phyloP scores from a whole-genome alignment of 2,113 vertebrate species.

The Amphiprion percula region DNA sequence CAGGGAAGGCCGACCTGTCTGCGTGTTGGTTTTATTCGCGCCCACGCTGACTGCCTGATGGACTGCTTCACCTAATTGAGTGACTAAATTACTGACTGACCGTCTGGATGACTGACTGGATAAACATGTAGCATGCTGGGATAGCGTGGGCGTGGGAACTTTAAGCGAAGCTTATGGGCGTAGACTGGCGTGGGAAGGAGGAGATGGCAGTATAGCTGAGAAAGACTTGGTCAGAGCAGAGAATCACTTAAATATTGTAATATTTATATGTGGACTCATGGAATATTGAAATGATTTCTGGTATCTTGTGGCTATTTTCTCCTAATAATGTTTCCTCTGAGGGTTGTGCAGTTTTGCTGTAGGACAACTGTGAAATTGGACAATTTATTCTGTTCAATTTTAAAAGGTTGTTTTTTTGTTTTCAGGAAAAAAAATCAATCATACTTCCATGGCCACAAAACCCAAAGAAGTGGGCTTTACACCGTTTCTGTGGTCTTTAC shows the following conservation, averaged over 20 bases:
- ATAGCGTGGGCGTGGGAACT: conserved; percentile 82
- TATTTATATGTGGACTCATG: conserved; percentile 1
- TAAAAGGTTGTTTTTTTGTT: background rate
- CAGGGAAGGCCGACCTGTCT: conserved; percentile 48
- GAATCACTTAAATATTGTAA: conserved; percentile 2
- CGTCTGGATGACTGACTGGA: conserved; percentile 57
- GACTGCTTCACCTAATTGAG: conserved; percentile 66
- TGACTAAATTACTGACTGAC: conserved; percentile 58
- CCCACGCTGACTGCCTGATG: conserved; percentile 71
- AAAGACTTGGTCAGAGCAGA: background rate
- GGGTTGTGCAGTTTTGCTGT: no score
- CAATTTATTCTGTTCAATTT: no score
- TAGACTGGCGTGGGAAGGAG: conserved; percentile 3
- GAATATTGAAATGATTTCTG: background rate
- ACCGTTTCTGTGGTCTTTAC: background rate
- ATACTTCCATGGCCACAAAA: background rate
- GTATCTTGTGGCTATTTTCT: background rate
- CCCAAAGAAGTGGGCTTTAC: background rate
- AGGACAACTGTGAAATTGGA: no score
- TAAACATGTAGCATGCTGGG: conserved; percentile 72
- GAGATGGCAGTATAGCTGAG: background rate
- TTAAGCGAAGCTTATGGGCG: conserved; percentile 41
- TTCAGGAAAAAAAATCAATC: background rate
- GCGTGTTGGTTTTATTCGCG: conserved; percentile 56
- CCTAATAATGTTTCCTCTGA: no score